Evolutionary conservation across 1,140 invertebrate species (phyloP).

Genomic region (Drosophila takahashii): DNA sequence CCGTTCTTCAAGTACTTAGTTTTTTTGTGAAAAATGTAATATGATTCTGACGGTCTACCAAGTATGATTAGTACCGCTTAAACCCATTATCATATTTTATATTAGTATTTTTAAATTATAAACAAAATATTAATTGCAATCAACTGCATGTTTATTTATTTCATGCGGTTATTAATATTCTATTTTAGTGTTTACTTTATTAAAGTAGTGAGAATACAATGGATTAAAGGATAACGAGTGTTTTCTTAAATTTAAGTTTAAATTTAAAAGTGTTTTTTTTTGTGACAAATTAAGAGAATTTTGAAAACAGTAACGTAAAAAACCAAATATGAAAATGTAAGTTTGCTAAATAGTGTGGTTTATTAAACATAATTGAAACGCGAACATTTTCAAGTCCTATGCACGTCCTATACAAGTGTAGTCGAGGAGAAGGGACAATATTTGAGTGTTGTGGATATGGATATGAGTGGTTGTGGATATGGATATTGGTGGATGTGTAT

Average conservation of each 20-base stretch:
- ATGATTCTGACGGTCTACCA: too few species aligned
- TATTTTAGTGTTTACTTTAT: too few species aligned
- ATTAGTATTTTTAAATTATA: too few species aligned
- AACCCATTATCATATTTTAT: too few species aligned
- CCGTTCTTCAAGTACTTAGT: not conserved
- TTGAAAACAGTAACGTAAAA: not conserved
- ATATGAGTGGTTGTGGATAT: not conserved
- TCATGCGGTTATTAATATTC: too few species aligned
- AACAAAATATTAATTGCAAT: too few species aligned
- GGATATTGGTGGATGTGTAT: not conserved
- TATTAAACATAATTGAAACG: constrained; percentile 5
- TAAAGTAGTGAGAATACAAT: too few species aligned
- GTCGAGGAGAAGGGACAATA: not conserved
- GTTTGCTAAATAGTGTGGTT: not conserved
- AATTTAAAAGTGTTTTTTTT: not conserved
- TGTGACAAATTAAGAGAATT: not conserved
- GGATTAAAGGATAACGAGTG: too few species aligned
- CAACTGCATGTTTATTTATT: too few species aligned
- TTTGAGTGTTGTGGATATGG: not conserved
- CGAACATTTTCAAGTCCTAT: not conserved
- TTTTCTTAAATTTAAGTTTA: not conserved
- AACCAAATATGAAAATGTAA: not conserved
- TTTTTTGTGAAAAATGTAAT: not conserved
- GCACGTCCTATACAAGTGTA: not conserved
- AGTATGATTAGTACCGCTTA: too few species aligned